phyloP scores from a whole-genome alignment of 2,113 vertebrate genomes.

The Corythornis cristatus region DNA sequence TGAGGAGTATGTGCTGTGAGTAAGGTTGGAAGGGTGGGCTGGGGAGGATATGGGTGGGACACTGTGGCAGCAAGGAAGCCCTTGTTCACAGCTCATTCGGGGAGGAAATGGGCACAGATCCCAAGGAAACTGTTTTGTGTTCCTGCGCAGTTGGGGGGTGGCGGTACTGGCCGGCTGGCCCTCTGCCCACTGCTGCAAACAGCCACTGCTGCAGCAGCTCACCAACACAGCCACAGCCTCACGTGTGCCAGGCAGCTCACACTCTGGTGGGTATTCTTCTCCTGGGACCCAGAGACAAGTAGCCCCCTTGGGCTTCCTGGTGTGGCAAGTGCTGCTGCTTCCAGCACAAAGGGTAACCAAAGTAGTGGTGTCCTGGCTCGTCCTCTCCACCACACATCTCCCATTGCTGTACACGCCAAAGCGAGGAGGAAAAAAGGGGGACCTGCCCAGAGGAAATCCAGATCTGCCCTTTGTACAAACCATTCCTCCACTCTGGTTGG shows the following conservation, averaged over 20 bases:
- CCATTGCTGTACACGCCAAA: not conserved
- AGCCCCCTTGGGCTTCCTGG: accelerated
- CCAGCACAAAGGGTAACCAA: not conserved
- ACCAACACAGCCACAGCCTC: not conserved
- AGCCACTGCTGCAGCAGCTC: not conserved
- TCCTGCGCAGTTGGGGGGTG: constrained; percentile 65
- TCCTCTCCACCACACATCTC: not conserved
- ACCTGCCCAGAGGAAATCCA: not conserved
- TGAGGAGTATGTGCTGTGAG: not conserved
- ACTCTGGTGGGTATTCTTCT: not conserved
- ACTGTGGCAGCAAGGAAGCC: constrained; percentile 56
- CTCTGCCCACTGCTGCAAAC: not conserved
- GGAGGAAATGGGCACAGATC: constrained; percentile 73
- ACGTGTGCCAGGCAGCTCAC: not conserved
- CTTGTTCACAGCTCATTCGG: constrained; percentile 45
- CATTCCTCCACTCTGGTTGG: accelerated
- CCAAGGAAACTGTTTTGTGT: constrained; percentile 72
- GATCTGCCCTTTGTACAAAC: not conserved
- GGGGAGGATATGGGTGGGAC: constrained; percentile 71
- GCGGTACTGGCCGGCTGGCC: not conserved
- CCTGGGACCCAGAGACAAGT: accelerated
- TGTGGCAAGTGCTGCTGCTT: not conserved
- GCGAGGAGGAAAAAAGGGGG: not conserved
- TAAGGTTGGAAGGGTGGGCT: constrained; percentile 63
- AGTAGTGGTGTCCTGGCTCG: not conserved